These are phyloP conservation scores for Cephalotes varians DNA, from an alignment of 2,888 invertebrate species.

Conservation along the genomic window DNA sequence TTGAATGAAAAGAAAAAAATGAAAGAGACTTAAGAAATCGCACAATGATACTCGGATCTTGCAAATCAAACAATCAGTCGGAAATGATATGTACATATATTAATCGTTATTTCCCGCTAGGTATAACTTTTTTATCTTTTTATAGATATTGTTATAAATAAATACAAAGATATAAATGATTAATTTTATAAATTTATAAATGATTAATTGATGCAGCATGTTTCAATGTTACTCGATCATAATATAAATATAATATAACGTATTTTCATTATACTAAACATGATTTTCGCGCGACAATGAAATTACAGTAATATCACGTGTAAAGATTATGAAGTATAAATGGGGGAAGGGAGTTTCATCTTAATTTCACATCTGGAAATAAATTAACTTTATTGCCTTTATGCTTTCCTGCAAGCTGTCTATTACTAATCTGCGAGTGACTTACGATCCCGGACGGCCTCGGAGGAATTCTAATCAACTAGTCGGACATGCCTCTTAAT, in stretches of 20 bases:
- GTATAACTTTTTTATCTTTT: slow-evolving; percentile 24
- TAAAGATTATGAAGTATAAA: slow-evolving; percentile 18
- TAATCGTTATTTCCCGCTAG: slow-evolving; percentile 21
- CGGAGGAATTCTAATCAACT: slow-evolving; percentile 72
- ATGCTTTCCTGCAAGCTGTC: slow-evolving; percentile 37
- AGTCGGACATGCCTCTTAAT: slow-evolving; percentile 73
- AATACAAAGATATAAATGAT: neutral
- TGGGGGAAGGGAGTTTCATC: too few relatives aligned
- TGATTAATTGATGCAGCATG: neutral
- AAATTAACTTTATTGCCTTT: slow-evolving; percentile 40
- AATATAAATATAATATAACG: neutral
- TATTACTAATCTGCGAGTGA: slow-evolving; percentile 59
- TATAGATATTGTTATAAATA: neutral
- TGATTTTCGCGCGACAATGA: neutral
- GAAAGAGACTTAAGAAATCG: slow-evolving; percentile 1
- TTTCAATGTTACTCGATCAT: neutral
- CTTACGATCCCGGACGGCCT: slow-evolving; percentile 59
- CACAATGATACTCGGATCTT: neutral
- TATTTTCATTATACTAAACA: neutral
- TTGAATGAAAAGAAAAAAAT: slow-evolving; percentile 34
- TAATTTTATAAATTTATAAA: neutral
- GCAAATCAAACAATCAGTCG: slow-evolving; percentile 5
- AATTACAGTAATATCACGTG: slow-evolving; percentile 21
- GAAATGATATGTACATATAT: slow-evolving; percentile 34
- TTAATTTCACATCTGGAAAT: slow-evolving; percentile 30